Evolutionary conservation across 2,797 vertebrate genomes (phyloP), one percentile per base, ranked within the genome.

Genomic region (Anabas testudineus): DNA sequence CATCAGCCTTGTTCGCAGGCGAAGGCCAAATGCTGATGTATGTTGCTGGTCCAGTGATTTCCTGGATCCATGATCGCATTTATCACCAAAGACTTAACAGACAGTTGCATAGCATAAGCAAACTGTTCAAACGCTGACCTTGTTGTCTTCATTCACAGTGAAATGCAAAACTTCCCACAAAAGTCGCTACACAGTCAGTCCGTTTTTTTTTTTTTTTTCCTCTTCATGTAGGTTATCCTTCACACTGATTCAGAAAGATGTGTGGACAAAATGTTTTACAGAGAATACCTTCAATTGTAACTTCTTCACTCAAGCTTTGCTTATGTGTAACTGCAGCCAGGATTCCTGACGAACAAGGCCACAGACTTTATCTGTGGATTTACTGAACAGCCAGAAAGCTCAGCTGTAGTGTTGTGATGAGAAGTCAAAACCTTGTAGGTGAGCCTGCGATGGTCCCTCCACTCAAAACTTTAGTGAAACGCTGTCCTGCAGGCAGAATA

Each of bases 91-190:
- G 46, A 55, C 51, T 57, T 82, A 36, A 80, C 69, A 68, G 61
- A 74, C 37, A 72, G 59, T 36, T 26, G 65, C 7, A 18, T 46
- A 42, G 80, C 52, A 71, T 36, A 59, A 81, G 70, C 66, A 76
- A 64, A 66, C 64, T 62, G 55, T 71, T 82, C 71, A 67, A 72
- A 57, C 67, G 67, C 58, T 72, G 72, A 57, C 55, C 64, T 66
- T 89, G 57, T 60, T 52, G 28, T 28, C 66, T 63, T 72, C 84
- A 55, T 89, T 91, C 86, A 90, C 84, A 87, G 84, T 86, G 78
- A 80, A 74, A 81, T 36, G 56, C 59, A 54, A 60, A 77, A 71
- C 26, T 19, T 63, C 71, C 19, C 41, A 8, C 19, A 62, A 49
- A 71, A 57, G 51, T 42, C 26, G 46, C 59, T 56, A 59, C 67